Conservation (phyloP, 2,888 invertebrate species). For the Salpingus planirostris region DNA sequence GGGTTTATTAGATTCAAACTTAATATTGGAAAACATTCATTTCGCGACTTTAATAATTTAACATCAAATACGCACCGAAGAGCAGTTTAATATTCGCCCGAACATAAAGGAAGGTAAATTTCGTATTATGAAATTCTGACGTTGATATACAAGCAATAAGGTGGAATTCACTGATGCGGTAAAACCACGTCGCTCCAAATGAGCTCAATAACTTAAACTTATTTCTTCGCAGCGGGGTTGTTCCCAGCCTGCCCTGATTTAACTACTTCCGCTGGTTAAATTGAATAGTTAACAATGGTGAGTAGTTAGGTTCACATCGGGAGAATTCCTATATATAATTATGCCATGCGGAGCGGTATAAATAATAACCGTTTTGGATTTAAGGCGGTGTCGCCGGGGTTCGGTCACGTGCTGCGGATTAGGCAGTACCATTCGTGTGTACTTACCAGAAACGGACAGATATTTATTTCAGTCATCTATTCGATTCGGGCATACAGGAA, state of each 20-base stretch:
- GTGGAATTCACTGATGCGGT: constrained; percentile 21
- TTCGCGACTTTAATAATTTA: constrained; percentile 22
- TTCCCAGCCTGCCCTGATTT: constrained; percentile 15
- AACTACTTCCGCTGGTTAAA: constrained; percentile 18
- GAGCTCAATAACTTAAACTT: constrained; percentile 19
- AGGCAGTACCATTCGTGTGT: too few relatives aligned
- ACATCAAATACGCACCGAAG: constrained; percentile 23
- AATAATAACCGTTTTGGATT: constrained; percentile 13
- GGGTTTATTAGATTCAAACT: constrained; percentile 19
- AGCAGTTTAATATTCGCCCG: constrained; percentile 22
- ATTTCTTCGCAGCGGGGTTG: constrained; percentile 16
- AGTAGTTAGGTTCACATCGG: constrained; percentile 7
- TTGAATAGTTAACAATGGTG: constrained; percentile 13
- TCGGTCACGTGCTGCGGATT: constrained; percentile 18
- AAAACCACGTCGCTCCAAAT: constrained; percentile 18
- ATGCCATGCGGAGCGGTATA: constrained; percentile 6
- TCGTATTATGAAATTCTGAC: constrained; percentile 24
- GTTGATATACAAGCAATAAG: constrained; percentile 26
- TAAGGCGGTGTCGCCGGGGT: constrained; percentile 12
- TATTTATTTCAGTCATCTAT: too few relatives aligned
- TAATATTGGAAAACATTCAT: constrained; percentile 22
- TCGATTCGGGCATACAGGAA: too few relatives aligned
- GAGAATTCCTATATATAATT: constrained; percentile 6
- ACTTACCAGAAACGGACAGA: too few relatives aligned
- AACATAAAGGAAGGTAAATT: constrained; percentile 25